Percentiles rank a stretch among this genome's conserved stretches.
These are phyloP conservation scores for Machimus atricapillus DNA, from an alignment of 2,888 invertebrate genomes.

Conservation along the genomic window DNA sequence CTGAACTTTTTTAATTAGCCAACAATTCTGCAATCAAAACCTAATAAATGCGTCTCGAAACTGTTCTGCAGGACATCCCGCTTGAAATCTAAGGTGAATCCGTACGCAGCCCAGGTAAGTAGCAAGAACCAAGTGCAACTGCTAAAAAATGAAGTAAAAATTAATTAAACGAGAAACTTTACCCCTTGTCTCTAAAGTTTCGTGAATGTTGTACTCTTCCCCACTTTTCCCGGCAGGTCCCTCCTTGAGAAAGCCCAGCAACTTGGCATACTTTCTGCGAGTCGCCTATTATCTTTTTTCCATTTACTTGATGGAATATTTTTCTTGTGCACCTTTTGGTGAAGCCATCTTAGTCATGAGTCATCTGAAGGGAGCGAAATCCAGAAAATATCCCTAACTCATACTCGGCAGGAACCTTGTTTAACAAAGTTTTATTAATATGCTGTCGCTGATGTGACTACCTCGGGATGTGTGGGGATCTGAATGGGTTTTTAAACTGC, in stretches of 20 bases:
- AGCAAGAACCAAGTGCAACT: neutral
- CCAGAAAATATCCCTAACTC: neutral
- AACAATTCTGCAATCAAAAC: neutral
- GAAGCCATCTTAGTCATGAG: neutral
- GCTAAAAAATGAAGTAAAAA: neutral
- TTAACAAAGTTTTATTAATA: neutral
- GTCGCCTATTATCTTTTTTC: neutral
- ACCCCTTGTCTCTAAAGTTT: neutral
- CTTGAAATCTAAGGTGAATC: neutral
- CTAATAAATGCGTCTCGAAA: neutral
- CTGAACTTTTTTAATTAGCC: neutral
- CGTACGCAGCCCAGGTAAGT: neutral
- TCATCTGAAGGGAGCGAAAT: neutral
- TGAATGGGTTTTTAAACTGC: neutral
- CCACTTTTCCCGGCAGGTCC: neutral
- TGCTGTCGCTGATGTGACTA: neutral
- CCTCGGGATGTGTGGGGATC: neutral
- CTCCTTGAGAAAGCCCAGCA: neutral
- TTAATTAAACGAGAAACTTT: neutral
- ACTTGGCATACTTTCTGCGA: neutral
- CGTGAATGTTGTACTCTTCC: neutral
- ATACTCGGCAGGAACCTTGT: neutral
- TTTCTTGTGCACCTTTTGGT: neutral
- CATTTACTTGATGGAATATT: neutral
- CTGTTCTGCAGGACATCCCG: neutral